Conservation (phyloP, 2,888 invertebrate species). For the Dynastes maya region DNA sequence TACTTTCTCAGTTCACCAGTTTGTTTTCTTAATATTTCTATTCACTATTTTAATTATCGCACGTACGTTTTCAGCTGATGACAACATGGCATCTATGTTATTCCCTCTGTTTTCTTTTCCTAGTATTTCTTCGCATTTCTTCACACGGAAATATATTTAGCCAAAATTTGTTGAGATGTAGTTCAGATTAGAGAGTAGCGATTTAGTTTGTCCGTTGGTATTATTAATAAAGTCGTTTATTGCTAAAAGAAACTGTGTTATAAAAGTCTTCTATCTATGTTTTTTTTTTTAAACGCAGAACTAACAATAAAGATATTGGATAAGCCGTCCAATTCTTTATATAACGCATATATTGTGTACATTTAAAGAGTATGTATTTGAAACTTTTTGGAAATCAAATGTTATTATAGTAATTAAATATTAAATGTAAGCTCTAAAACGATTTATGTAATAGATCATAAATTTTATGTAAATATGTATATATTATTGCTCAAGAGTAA, state of each 20-base stretch:
- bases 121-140: no score
- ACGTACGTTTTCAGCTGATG: no score
- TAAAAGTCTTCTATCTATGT: slow-evolving; percentile 31
- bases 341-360: slow-evolving; percentile 13
- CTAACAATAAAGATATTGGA: slow-evolving; percentile 48
- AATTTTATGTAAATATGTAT: slow-evolving; percentile 49
- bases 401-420: slow-evolving; percentile 24
- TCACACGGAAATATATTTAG: no score
- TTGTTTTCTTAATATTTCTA: no score
- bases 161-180: no score
- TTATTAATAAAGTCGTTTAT: not conserved
- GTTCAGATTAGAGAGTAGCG: no score
- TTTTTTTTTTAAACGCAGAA: not conserved
- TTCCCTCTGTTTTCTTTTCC: no score
- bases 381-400: slow-evolving; percentile 43
- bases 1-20: no score
- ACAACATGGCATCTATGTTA: no score
- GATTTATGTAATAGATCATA: slow-evolving; percentile 48
- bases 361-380: slow-evolving; percentile 27
- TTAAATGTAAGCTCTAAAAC: slow-evolving; percentile 36
- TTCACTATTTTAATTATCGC: no score
- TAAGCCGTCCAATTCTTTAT: slow-evolving; percentile 52
- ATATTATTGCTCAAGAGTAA: slow-evolving; percentile 51
- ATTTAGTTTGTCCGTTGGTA: no score
- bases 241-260: slow-evolving; percentile 3